Evolutionary conservation across 2,888 invertebrate genomes (phyloP).

Genomic region (Cryptophagus acutangulus): DNA sequence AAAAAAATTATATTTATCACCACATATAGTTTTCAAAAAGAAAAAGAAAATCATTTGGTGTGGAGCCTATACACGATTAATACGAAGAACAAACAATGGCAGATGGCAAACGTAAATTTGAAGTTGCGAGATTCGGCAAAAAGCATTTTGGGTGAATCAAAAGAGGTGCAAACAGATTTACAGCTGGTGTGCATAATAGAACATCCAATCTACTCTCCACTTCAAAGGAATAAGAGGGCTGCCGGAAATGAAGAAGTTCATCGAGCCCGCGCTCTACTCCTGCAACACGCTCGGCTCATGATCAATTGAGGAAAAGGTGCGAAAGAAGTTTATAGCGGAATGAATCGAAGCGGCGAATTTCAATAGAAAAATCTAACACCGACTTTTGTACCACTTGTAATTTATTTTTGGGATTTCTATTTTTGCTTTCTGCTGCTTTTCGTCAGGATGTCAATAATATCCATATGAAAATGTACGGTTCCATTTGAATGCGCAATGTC

Average conservation of each 20-base stretch:
- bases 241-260: slow-evolving; percentile 23
- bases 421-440: no score
- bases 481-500: no score
- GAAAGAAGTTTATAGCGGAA: slow-evolving; percentile 17
- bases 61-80: slow-evolving; percentile 1
- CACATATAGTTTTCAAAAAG: background rate
- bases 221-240: slow-evolving; percentile 18
- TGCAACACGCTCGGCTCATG: no score
- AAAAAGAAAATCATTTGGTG: background rate
- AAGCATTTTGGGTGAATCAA: slow-evolving; percentile 11
- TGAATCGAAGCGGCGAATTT: slow-evolving; percentile 12
- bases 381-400: slow-evolving; percentile 10
- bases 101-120: slow-evolving; percentile 4
- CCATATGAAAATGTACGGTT: no score
- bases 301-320: slow-evolving; percentile 20
- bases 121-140: background rate
- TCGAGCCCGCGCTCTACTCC: slow-evolving; percentile 16
- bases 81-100: slow-evolving; percentile 8
- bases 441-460: no score
- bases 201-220: slow-evolving; percentile 18
- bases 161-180: slow-evolving; percentile 24
- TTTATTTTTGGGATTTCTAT: slow-evolving; percentile 11
- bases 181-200: slow-evolving; percentile 19
- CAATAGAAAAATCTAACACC: slow-evolving; percentile 12
- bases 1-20: slow-evolving; percentile 3